Base-by-base conservation (phyloP, 1,140 invertebrate species). In the Chrysoperla carnea region DNA sequence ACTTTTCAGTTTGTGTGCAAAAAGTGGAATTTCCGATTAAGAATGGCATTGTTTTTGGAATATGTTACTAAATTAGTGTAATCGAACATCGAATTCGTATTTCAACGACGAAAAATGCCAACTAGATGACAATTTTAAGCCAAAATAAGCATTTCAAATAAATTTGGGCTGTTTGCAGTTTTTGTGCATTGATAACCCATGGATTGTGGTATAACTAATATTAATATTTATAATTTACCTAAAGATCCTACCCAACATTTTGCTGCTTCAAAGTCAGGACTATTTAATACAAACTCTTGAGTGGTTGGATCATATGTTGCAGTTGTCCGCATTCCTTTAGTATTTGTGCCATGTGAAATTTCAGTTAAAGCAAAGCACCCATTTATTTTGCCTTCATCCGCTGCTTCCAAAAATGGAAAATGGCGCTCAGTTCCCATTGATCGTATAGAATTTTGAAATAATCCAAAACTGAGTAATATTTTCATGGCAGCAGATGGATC, bases 241-340 rank as follows among this genome's bases (percentile, higher is more conserved):
- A 93, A 67, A 64, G 82, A 82, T 48, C 88, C 89, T 51, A 80
- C 73, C 93, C 92, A 97, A 64, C 87, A 91, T 71, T 97, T 97
- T 31, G 87, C 84, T 12, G 90, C 87, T 63, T 94, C 82, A 66
- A 94, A 86, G 60, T 90, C 82, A 0, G 91, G 89, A 0, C 89
- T 84, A 58, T 94, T 75, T 8, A 97, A 64, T 23, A 94, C 69
- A 64, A 95, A 96, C 56, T 78, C 72, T 64, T 82, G 62, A 3
- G 71, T 76, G 15, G 63, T 60, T 1, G 75, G 66, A 60, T 95
- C 83, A 61, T 85, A 97, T 0, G 75, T 88, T 3, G 91, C 91
- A n/a, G 76, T 85, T 1, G 93, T 96, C 48, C 81, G 71, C 69
- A 96, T 84, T 28, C 76, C 78, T 52, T 85, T 88, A 4, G 85